Percentiles rank a stretch among this genome's conserved stretches.
Conservation (phyloP, 2,113 vertebrate species). For the Panthera tigris region DNA sequence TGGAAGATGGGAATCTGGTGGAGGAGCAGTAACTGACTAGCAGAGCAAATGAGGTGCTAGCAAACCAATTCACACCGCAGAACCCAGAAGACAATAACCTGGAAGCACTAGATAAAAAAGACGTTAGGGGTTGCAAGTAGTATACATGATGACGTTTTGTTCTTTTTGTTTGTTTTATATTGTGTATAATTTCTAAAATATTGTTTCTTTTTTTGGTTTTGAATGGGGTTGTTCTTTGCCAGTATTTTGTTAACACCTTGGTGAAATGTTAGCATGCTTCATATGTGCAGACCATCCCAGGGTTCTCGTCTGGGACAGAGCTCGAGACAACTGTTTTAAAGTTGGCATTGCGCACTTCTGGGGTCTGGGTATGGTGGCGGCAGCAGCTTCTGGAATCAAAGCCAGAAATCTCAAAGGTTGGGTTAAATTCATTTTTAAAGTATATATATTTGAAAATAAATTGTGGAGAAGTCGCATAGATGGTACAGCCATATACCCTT, state of each 20-base stretch:
- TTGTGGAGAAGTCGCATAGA: not conserved
- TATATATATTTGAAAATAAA: not conserved
- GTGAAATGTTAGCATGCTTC: not conserved
- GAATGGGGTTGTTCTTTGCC: not conserved
- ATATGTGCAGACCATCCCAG: not conserved
- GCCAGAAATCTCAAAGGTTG: not conserved
- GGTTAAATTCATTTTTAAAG: not conserved
- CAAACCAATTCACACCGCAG: not conserved
- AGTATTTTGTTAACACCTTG: not conserved
- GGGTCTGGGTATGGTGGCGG: not conserved
- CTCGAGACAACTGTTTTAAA: not conserved
- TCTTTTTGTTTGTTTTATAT: not conserved
- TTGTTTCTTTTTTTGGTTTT: not conserved
- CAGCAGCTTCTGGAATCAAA: not conserved
- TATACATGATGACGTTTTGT: not conserved
- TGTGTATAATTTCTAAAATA: not conserved
- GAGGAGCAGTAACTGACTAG: not conserved
- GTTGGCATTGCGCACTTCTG: not conserved
- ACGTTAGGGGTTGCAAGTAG: not conserved
- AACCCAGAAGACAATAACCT: not conserved
- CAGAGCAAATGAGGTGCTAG: not conserved
- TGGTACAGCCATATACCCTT: not conserved
- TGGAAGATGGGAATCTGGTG: not conserved
- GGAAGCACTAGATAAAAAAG: not conserved
- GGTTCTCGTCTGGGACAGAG: not conserved